These are phyloP conservation scores for Amitus sp. DNA, from an alignment of 2,888 invertebrate species.

Conservation along the genomic window DNA sequence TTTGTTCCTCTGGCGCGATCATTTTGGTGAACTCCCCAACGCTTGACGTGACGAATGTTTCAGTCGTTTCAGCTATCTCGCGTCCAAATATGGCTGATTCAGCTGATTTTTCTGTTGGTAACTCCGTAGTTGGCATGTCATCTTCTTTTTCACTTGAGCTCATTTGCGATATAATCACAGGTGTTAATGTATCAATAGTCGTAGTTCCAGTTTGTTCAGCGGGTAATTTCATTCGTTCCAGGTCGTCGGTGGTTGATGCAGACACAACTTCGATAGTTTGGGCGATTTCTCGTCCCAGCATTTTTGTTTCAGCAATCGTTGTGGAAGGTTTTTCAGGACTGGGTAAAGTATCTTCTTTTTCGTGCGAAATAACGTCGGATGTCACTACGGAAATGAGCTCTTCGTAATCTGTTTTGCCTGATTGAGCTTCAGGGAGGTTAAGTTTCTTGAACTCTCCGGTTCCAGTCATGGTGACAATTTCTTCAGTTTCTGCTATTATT, in stretches of 20 bases:
- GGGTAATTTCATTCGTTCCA: constrained; percentile 42
- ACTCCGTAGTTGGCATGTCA: constrained; percentile 20
- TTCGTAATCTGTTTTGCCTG: constrained; percentile 34
- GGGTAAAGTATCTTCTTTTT: constrained; percentile 40
- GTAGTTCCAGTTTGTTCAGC: constrained; percentile 49
- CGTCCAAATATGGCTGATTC: constrained; percentile 12
- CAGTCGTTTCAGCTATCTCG: constrained; percentile 47
- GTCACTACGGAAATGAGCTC: constrained; percentile 36
- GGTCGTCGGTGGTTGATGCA: constrained; percentile 45
- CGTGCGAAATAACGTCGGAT: constrained; percentile 40
- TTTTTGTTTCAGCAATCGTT: constrained; percentile 42
- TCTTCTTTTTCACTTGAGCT: constrained; percentile 49
- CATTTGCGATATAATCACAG: constrained; percentile 48
- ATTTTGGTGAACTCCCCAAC: constrained; percentile 34
- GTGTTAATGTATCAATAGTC: constrained; percentile 48
- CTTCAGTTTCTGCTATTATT: constrained; percentile 55
- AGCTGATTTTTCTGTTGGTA: constrained; percentile 38
- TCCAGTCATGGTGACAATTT: constrained; percentile 51
- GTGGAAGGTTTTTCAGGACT: constrained; percentile 47
- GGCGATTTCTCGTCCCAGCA: constrained; percentile 54
- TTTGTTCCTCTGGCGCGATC: constrained; percentile 36
- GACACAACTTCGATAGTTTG: constrained; percentile 56
- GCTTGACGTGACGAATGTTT: constrained; percentile 46
- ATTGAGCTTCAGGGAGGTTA: constrained; percentile 32
- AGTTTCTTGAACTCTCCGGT: constrained; percentile 30